Evolutionary conservation across 2,113 vertebrate genomes (phyloP).

Genomic region (Saccopteryx leptura): DNA sequence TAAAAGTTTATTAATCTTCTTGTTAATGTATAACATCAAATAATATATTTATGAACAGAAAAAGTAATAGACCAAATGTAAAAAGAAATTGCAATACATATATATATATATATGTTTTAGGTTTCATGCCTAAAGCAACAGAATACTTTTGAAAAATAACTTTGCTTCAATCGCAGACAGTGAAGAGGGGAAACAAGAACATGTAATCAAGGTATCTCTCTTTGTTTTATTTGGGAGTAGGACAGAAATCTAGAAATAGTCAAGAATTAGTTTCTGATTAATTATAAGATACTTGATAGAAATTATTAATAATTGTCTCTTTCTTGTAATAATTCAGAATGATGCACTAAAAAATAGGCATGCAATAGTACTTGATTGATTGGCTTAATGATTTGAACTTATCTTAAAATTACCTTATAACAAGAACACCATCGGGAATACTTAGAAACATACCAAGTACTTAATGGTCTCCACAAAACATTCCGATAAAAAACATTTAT

Average conservation of each 20-base stretch:
- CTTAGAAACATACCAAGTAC: background rate
- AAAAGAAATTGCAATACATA: background rate
- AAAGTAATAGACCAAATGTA: background rate
- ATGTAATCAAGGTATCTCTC: background rate
- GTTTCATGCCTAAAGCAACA: background rate
- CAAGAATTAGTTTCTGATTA: background rate
- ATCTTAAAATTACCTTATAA: slow-evolving; percentile 42
- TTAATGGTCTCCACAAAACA: background rate
- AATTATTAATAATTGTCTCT: background rate
- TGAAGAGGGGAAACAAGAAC: background rate
- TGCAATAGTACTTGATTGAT: background rate
- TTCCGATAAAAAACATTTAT: background rate
- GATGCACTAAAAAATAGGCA: background rate
- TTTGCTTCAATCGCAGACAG: background rate
- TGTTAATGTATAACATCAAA: slow-evolving; percentile 47
- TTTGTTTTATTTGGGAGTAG: background rate
- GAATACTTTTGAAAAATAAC: background rate
- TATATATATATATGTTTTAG: background rate
- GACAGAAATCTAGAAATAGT: background rate
- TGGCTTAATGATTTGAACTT: slow-evolving; percentile 52
- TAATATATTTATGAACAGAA: slow-evolving; percentile 1
- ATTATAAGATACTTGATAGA: background rate
- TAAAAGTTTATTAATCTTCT: background rate
- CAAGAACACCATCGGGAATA: slow-evolving; percentile 13
- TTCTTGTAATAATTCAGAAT: background rate